These are phyloP conservation scores for Eupithecia dodoneata DNA, from an alignment of 2,888 invertebrate species.

Conservation along the genomic window DNA sequence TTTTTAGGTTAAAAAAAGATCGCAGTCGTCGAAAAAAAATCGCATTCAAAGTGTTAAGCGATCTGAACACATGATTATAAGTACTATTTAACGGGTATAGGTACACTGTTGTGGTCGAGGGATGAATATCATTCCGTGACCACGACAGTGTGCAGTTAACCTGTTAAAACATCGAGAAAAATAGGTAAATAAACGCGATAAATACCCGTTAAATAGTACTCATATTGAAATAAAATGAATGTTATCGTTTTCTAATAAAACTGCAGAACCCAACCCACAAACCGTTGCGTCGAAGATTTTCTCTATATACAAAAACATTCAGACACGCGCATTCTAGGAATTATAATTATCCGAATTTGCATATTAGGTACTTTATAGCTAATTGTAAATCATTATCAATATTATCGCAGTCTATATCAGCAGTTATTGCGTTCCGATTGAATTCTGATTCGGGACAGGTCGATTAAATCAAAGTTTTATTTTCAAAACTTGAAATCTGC, in stretches of 20 bases:
- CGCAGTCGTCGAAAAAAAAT: no score
- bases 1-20: no score
- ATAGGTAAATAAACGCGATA: no score
- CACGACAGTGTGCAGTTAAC: no score
- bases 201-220: no score
- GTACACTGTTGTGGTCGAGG: no score
- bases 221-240: no score
- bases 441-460: neutral
- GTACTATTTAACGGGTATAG: no score
- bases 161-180: no score
- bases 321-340: conserved; percentile 54
- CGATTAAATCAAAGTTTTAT: neutral
- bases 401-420: conserved; percentile 36
- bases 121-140: no score
- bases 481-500: neutral
- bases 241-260: neutral
- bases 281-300: conserved; percentile 58
- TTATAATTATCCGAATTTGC: conserved; percentile 57
- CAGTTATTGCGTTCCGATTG: conserved; percentile 17
- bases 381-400: conserved; percentile 49
- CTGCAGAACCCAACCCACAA: conserved; percentile 43
- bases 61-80: no score
- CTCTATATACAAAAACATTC: conserved; percentile 54
- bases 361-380: conserved; percentile 53
- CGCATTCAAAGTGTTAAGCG: no score